Evolutionary conservation across 2,888 invertebrate genomes (phyloP).

Genomic region (Leptura quadrifasciata): DNA sequence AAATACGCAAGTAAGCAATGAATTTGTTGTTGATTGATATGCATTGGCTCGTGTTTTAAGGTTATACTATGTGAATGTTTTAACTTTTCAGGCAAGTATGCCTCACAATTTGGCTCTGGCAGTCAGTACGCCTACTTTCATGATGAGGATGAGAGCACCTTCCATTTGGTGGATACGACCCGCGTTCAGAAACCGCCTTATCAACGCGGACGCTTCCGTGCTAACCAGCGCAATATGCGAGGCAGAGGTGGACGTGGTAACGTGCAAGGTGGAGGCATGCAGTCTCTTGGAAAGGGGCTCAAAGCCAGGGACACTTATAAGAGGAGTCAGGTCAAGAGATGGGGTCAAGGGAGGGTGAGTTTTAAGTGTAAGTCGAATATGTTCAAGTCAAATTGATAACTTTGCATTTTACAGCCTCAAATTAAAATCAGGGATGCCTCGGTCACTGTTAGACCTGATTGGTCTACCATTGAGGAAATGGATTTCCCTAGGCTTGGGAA

Average conservation of each 20-base stretch:
- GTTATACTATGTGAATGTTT: not conserved
- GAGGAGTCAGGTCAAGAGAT: slow-evolving; percentile 85
- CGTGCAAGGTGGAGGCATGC: slow-evolving; percentile 84
- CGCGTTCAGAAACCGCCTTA: slow-evolving; percentile 93
- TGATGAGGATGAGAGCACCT: slow-evolving; percentile 98
- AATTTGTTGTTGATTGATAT: not conserved
- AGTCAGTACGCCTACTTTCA: slow-evolving; percentile 99
- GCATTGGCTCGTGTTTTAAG: not conserved
- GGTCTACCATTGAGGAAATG: slow-evolving; percentile 98
- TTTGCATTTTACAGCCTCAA: slow-evolving; percentile 78
- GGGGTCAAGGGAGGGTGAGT: slow-evolving; percentile 84
- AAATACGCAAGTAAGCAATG: slow-evolving; percentile 89
- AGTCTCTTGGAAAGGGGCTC: slow-evolving; percentile 87
- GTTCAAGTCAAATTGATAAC: not conserved
- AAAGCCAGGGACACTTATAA: slow-evolving; percentile 88
- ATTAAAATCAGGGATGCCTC: slow-evolving; percentile 97
- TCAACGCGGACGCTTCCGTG: slow-evolving; percentile 92
- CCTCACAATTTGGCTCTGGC: slow-evolving; percentile 94
- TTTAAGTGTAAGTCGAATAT: not conserved
- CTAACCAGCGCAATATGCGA: slow-evolving; percentile 85
- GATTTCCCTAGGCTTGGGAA: slow-evolving; percentile 97
- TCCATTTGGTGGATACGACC: slow-evolving; percentile 97
- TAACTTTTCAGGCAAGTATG: slow-evolving; percentile 84
- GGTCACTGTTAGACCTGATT: slow-evolving; percentile 95
- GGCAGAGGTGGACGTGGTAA: slow-evolving; percentile 81